These are phyloP conservation scores for Biston stratarius DNA, from an alignment of 2,888 invertebrate species.

Conservation along the genomic window DNA sequence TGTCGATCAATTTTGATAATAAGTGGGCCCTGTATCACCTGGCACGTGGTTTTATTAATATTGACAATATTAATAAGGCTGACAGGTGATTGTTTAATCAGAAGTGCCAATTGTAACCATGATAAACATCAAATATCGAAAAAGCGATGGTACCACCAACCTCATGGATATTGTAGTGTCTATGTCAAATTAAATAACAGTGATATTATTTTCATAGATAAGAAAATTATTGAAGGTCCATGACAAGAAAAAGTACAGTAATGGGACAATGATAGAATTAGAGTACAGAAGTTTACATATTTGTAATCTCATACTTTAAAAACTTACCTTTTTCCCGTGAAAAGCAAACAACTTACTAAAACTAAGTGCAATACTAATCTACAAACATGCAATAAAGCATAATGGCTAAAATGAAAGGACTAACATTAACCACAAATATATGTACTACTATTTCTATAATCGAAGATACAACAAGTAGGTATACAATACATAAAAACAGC, in stretches of 20 bases:
- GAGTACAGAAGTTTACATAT: neutral
- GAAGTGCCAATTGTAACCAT: slow-evolving; percentile 1
- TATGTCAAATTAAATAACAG: slow-evolving; percentile 1
- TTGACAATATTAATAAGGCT: slow-evolving; percentile 29
- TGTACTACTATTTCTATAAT: neutral
- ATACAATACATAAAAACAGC: neutral
- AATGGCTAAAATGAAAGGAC: slow-evolving; percentile 40
- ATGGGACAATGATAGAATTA: no score
- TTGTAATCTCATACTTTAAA: neutral
- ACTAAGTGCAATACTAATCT: slow-evolving; percentile 34
- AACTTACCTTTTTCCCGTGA: slow-evolving; percentile 37
- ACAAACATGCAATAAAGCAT: slow-evolving; percentile 42
- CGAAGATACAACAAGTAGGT: neutral
- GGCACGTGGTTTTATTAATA: slow-evolving; percentile 9
- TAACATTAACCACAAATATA: slow-evolving; percentile 2
- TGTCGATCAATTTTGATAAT: slow-evolving; percentile 29
- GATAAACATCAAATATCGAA: slow-evolving; percentile 2
- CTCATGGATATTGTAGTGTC: slow-evolving; percentile 33
- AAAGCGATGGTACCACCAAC: slow-evolving; percentile 18
- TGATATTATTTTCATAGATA: slow-evolving; percentile 16
- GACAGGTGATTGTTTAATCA: neutral
- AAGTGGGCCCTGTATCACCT: slow-evolving; percentile 5
- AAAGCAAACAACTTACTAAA: slow-evolving; percentile 31
- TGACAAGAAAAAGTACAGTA: slow-evolving; percentile 7
- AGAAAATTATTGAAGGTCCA: slow-evolving; percentile 19